phyloP scores from a whole-genome alignment of 2,113 vertebrate species.

The Zosterops pallidus region DNA sequence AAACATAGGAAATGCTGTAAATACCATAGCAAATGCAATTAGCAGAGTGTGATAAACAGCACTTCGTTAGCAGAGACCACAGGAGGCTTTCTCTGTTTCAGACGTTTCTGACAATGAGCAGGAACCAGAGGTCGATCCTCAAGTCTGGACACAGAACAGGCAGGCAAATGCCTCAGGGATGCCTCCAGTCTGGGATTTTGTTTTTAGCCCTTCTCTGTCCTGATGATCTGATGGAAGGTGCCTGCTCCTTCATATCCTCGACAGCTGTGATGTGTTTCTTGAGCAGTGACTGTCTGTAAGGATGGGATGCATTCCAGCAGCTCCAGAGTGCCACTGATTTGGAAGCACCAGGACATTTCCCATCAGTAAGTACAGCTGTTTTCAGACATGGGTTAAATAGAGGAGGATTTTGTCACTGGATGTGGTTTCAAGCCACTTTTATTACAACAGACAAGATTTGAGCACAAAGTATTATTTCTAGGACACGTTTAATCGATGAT shows the following conservation, averaged over 20 bases:
- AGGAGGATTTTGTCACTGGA: background rate
- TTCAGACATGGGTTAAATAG: background rate
- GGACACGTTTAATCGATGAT: background rate
- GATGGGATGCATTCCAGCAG: rapidly evolving
- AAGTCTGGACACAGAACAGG: background rate
- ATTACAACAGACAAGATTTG: background rate
- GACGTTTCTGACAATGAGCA: constrained; percentile 2
- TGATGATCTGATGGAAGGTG: background rate
- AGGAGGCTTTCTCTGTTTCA: background rate
- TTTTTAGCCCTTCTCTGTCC: background rate
- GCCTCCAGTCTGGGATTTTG: background rate
- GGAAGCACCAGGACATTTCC: background rate
- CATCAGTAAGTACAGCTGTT: background rate
- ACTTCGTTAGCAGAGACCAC: background rate
- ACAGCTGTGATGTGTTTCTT: background rate
- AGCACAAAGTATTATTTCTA: background rate
- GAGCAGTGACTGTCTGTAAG: background rate
- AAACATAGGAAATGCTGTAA: constrained; percentile 45
- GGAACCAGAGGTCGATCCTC: background rate
- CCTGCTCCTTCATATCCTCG: background rate
- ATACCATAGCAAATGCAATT: constrained; percentile 40
- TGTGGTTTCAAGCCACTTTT: background rate
- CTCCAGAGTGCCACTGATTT: background rate
- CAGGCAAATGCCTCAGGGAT: background rate
- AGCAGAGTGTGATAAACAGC: constrained; percentile 3